phyloP scores from a whole-genome alignment of 2,113 vertebrate species.

The Chamaea fasciata region DNA sequence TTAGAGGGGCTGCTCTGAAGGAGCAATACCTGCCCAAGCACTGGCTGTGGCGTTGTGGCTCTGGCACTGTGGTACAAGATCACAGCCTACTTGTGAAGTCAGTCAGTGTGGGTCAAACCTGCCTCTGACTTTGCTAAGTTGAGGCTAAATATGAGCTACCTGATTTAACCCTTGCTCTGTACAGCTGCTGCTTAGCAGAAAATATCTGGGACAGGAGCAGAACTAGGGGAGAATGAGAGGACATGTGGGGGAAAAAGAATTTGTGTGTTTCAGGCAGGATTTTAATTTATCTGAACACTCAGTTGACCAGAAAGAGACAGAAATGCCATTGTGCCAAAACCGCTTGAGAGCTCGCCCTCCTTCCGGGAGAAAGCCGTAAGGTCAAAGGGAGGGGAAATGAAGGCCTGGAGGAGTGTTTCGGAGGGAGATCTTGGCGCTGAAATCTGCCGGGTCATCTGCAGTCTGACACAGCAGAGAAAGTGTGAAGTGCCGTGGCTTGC shows the following conservation, averaged over 20 bases:
- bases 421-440: not conserved
- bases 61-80: not conserved
- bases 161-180: not conserved
- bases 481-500: not conserved
- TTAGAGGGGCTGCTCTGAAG: not conserved
- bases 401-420: not conserved
- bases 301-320: not conserved
- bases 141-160: not conserved
- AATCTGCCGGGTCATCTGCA: not conserved
- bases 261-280: not conserved
- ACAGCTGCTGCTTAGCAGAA: not conserved
- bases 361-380: not conserved
- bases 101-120: not conserved
- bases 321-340: not conserved
- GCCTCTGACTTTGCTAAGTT: not conserved
- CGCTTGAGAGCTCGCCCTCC: not conserved
- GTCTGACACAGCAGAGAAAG: not conserved
- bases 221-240: not conserved
- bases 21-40: rapidly evolving
- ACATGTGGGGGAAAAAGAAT: rapidly evolving
- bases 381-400: not conserved
- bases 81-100: not conserved
- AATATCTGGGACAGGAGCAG: not conserved
- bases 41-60: rapidly evolving
- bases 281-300: not conserved